These are phyloP conservation scores for Dicyrtoma fusca DNA, from an alignment of 2,888 invertebrate genomes.

Conservation along the genomic window DNA sequence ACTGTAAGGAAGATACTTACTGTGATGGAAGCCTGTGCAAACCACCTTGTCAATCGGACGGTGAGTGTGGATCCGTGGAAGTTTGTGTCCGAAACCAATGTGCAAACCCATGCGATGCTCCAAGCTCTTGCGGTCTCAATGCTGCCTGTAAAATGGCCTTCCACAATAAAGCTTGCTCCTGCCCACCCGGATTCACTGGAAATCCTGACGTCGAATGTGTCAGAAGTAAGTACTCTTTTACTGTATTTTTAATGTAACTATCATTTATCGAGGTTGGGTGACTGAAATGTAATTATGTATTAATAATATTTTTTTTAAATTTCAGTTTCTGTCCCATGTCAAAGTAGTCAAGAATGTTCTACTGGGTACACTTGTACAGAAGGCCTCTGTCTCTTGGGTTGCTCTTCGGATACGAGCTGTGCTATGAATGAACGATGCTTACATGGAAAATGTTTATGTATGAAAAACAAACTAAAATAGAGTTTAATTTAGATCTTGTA, in stretches of 20 bases:
- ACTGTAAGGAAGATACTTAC: constrained; percentile 78
- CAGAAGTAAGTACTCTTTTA: constrained; percentile 76
- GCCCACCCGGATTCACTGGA: constrained; percentile 84
- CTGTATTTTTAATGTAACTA: too few species aligned
- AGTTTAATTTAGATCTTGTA: constrained; percentile 23
- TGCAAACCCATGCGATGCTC: constrained; percentile 74
- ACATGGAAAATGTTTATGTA: constrained; percentile 76
- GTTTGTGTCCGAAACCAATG: constrained; percentile 82
- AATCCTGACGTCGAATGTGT: constrained; percentile 82
- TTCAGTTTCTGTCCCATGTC: constrained; percentile 77
- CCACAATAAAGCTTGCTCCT: constrained; percentile 78
- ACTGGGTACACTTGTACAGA: constrained; percentile 75
- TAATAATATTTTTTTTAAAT: constrained; percentile 52
- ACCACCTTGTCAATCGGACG: constrained; percentile 75
- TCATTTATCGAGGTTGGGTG: too few species aligned
- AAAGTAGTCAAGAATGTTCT: constrained; percentile 71
- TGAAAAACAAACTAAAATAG: constrained; percentile 60
- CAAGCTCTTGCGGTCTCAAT: constrained; percentile 74
- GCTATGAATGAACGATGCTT: constrained; percentile 88
- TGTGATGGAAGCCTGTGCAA: constrained; percentile 80
- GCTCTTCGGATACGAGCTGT: constrained; percentile 77
- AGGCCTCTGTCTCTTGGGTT: constrained; percentile 79
- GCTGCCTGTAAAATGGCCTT: constrained; percentile 73
- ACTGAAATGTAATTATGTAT: too few species aligned
- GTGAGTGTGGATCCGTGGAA: constrained; percentile 78